Evolutionary conservation across 2,113 vertebrate species (phyloP).

Genomic region (Pterocles orientalis): DNA sequence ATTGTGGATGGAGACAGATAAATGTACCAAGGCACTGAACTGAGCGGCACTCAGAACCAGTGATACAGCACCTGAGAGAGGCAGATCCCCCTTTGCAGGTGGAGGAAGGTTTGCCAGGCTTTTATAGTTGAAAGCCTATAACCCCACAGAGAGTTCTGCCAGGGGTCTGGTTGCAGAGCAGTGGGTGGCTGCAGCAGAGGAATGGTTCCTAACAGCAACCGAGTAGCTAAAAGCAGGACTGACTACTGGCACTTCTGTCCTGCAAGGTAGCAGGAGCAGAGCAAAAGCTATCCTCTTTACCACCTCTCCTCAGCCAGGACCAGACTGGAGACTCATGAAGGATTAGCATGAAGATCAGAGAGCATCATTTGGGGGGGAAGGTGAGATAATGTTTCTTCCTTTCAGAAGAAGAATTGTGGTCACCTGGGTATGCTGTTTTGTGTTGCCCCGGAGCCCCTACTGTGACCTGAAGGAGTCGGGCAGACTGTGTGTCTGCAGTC

Average conservation of each 20-base stretch:
- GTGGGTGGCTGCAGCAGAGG: not conserved
- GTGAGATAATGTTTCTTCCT: not conserved
- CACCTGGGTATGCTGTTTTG: not conserved
- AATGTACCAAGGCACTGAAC: not conserved
- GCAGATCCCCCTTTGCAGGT: fast-evolving
- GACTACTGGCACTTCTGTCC: not conserved
- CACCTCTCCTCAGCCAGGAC: not conserved
- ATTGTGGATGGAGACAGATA: not conserved
- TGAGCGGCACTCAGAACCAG: not conserved
- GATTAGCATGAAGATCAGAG: not conserved
- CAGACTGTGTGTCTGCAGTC: not conserved
- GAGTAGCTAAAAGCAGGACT: not conserved
- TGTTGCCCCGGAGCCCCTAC: not conserved
- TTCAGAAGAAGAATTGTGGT: not conserved
- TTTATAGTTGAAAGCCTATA: not conserved
- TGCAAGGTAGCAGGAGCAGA: not conserved
- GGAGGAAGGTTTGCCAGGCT: not conserved
- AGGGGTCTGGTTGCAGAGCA: not conserved
- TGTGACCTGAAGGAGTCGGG: not conserved
- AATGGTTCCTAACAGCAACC: not conserved
- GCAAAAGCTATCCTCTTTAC: not conserved
- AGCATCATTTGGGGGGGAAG: not conserved
- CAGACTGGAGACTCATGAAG: not conserved
- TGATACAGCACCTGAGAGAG: not conserved
- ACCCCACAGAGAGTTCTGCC: not conserved